These are phyloP conservation scores for Paradisaea rubra DNA, from an alignment of 2,113 vertebrate genomes.

Conservation along the genomic window DNA sequence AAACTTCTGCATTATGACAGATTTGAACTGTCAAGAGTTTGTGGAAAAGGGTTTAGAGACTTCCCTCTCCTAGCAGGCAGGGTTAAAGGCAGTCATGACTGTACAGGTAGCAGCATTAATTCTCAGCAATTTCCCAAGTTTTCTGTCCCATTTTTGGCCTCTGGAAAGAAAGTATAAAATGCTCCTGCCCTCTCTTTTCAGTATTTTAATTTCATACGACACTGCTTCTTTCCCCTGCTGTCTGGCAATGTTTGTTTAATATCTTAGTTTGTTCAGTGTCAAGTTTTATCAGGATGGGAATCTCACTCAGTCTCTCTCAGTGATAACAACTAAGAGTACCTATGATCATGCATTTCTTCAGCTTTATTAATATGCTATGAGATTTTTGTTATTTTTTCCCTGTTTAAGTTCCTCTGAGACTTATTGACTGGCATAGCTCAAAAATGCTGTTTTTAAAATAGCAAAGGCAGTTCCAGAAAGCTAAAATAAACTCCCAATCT, in stretches of 20 bases:
- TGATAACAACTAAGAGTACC: not conserved
- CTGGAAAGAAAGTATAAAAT: not conserved
- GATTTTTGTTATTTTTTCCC: not conserved
- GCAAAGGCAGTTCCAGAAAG: not conserved
- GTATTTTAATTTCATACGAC: not conserved
- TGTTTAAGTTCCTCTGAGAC: not conserved
- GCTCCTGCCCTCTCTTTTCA: accelerated
- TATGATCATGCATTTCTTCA: not conserved
- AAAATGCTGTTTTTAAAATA: not conserved
- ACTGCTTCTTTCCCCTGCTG: not conserved
- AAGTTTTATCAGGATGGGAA: not conserved
- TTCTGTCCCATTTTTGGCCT: not conserved
- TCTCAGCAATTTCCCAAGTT: not conserved
- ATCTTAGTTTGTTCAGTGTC: not conserved
- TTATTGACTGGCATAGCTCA: not conserved
- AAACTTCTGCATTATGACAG: not conserved
- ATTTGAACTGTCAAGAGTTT: not conserved
- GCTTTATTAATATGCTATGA: not conserved
- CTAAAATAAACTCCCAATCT: not conserved
- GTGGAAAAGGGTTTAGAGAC: not conserved
- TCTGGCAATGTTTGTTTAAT: not conserved
- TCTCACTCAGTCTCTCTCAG: not conserved
- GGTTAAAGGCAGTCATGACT: not conserved
- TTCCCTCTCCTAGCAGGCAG: not conserved
- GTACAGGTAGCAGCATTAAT: not conserved